A percentile compares a stretch with the other conserved stretches of the same genome.
phyloP scores from a whole-genome alignment of 2,888 invertebrate genomes.

The Diarsia dahlii region DNA sequence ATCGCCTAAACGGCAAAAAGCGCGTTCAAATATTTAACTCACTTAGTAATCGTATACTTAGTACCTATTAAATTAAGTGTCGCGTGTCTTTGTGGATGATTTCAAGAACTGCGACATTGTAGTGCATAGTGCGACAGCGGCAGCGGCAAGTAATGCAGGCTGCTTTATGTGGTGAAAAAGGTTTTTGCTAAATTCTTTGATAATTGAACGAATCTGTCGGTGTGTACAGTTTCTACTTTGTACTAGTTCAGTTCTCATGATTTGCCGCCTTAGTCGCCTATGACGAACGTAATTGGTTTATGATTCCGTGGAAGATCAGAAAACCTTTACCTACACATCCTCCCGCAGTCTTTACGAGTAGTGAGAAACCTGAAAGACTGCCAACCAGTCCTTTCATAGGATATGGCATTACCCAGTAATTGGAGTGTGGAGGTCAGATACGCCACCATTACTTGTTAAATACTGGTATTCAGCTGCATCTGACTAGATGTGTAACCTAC shows the following conservation, averaged over 20 bases:
- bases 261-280: constrained; percentile 7
- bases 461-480: background rate
- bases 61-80: constrained; percentile 66
- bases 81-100: constrained; percentile 60
- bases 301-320: constrained; percentile 7
- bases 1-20: constrained; percentile 64
- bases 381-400: background rate
- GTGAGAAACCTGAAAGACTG: background rate
- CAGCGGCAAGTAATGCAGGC: constrained; percentile 19
- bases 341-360: background rate
- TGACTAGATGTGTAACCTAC: too few species aligned
- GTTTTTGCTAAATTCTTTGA: constrained; percentile 58
- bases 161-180: constrained; percentile 53
- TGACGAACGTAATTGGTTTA: constrained; percentile 20
- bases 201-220: constrained; percentile 54
- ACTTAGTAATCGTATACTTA: constrained; percentile 64
- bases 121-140: constrained; percentile 38
- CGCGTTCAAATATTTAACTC: constrained; percentile 58
- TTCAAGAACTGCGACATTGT: constrained; percentile 58
- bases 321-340: background rate
- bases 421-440: too few species aligned
- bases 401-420: background rate
- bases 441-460: too few species aligned
- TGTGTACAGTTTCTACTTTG: constrained; percentile 41
- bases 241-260: constrained; percentile 43